Conservation (phyloP, 2,888 invertebrate genomes). For the Papilio gigon region DNA sequence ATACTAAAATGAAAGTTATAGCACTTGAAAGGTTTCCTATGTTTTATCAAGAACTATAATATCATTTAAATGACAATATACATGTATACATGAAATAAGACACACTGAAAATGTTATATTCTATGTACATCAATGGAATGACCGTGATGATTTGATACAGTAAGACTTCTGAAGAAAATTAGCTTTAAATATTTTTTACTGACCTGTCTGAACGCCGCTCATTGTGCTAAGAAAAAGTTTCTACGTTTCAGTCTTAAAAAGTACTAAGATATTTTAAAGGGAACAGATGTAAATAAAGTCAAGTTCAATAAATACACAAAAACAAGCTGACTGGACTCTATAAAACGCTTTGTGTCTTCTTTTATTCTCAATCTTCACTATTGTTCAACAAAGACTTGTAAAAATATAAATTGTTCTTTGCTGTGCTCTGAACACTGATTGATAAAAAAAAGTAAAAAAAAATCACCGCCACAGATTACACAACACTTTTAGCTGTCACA, state of each 20-base stretch:
- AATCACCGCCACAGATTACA: background rate
- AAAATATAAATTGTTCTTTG: conserved; percentile 5
- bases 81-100: background rate
- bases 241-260: conserved; percentile 36
- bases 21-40: conserved; percentile 12
- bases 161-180: background rate
- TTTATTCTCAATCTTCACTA: conserved; percentile 8
- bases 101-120: background rate
- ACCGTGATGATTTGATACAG: background rate
- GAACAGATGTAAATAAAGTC: background rate
- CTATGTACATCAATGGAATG: background rate
- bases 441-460: background rate
- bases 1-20: background rate
- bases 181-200: conserved; percentile 45
- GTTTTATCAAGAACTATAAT: conserved; percentile 1
- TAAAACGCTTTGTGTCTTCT: conserved; percentile 28
- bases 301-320: conserved; percentile 26
- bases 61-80: background rate
- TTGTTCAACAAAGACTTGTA: conserved; percentile 32
- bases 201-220: conserved; percentile 75
- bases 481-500: background rate
- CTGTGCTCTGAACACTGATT: background rate
- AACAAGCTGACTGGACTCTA: conserved; percentile 30
- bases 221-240: conserved; percentile 52
- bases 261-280: conserved; percentile 16